Conservation (phyloP, 1,140 invertebrate genomes). For the Lanistes nyassanus region DNA sequence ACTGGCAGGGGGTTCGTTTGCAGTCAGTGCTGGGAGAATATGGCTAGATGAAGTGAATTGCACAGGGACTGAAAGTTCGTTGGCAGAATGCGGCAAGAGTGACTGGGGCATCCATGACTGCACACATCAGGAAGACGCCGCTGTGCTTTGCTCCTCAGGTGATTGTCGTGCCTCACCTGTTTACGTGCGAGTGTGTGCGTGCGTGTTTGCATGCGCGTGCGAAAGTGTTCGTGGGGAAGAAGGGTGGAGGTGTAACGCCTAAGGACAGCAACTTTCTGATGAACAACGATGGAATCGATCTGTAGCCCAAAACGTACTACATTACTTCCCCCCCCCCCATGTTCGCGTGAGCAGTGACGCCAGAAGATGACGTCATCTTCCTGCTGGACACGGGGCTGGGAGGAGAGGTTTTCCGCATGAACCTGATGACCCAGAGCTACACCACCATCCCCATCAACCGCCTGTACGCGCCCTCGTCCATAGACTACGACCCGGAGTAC, state of each 20-base stretch:
- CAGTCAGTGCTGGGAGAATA: slow-evolving; percentile 55
- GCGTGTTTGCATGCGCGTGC: background rate
- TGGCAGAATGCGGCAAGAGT: slow-evolving; percentile 77
- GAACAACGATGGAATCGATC: background rate
- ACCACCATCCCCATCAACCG: slow-evolving; percentile 40
- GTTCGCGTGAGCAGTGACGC: slow-evolving; percentile 25
- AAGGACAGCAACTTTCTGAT: background rate
- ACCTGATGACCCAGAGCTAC: slow-evolving; percentile 39
- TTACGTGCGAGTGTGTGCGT: background rate
- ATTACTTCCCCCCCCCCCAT: too few species aligned
- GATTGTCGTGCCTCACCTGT: background rate
- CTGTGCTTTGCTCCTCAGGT: slow-evolving; percentile 39
- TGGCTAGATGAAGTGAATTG: slow-evolving; percentile 80
- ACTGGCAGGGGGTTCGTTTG: slow-evolving; percentile 10
- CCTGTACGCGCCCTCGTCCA: slow-evolving; percentile 35
- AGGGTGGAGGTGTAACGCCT: too few species aligned
- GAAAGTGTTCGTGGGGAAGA: background rate
- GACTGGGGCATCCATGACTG: slow-evolving; percentile 83
- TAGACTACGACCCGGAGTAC: slow-evolving; percentile 44
- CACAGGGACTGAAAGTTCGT: slow-evolving; percentile 75
- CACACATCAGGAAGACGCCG: slow-evolving; percentile 72
- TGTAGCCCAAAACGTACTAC: background rate
- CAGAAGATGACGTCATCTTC: slow-evolving; percentile 47
- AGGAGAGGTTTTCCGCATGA: slow-evolving; percentile 44
- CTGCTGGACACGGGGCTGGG: slow-evolving; percentile 42